These are phyloP conservation scores for Brienomyrus brachyistius DNA, from an alignment of 2,113 vertebrate genomes.

Conservation along the genomic window DNA sequence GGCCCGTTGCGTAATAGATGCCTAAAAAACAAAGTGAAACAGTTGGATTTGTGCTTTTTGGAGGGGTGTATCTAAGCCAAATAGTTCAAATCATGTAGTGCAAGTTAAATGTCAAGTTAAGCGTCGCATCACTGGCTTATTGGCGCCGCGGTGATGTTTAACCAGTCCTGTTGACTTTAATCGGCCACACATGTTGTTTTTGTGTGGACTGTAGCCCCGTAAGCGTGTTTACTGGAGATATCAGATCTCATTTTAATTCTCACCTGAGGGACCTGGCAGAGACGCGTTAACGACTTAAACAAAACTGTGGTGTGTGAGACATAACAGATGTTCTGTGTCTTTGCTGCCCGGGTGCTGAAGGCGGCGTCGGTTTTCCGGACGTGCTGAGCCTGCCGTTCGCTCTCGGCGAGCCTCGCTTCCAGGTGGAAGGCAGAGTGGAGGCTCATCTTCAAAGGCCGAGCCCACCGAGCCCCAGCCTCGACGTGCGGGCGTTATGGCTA, in stretches of 20 bases:
- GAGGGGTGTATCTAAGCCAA: neutral
- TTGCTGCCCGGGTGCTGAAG: neutral
- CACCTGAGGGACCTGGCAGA: neutral
- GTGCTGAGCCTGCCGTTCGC: neutral
- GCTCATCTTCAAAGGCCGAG: slow-evolving; percentile 40
- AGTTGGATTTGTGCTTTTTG: neutral
- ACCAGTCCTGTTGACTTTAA: slow-evolving; percentile 46
- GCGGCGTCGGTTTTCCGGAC: neutral
- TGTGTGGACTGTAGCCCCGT: neutral
- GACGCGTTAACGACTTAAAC: neutral
- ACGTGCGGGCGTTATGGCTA: neutral
- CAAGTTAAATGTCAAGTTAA: slow-evolving; percentile 28
- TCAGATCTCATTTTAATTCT: neutral
- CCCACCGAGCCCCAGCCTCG: slow-evolving; percentile 30
- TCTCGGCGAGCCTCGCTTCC: neutral
- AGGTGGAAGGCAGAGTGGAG: neutral
- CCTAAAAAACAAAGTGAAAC: neutral
- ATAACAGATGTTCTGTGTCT: neutral
- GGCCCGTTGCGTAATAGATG: slow-evolving; percentile 29
- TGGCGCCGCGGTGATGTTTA: slow-evolving; percentile 45
- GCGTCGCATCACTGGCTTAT: slow-evolving; percentile 49
- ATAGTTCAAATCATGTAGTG: slow-evolving; percentile 32
- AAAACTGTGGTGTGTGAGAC: neutral
- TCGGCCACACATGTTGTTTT: slow-evolving; percentile 28
- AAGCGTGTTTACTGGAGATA: neutral